Conservation (phyloP, 1,140 invertebrate genomes). For the Drosophila hydei region DNA sequence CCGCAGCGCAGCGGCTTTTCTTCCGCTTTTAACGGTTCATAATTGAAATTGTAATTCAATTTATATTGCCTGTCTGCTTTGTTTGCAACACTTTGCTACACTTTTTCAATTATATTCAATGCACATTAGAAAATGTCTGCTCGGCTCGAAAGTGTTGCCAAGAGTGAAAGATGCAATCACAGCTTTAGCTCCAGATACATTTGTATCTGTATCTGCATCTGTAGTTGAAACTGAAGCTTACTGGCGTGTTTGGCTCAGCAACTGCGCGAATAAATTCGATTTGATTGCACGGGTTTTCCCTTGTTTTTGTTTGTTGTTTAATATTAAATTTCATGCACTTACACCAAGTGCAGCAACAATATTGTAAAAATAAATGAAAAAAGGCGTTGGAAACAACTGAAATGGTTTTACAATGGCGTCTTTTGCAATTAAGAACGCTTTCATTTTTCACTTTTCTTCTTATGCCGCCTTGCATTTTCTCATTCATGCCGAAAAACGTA, state of each 20-base stretch:
- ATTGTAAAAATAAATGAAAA: slow-evolving; percentile 45
- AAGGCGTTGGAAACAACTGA: slow-evolving; percentile 26
- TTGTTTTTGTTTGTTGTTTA: slow-evolving; percentile 37
- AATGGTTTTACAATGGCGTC: slow-evolving; percentile 54
- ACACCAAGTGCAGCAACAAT: slow-evolving; percentile 36
- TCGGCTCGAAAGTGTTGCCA: slow-evolving; percentile 42
- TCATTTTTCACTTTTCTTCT: slow-evolving; percentile 71
- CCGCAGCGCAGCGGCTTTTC: slow-evolving; percentile 67
- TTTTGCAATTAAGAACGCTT: slow-evolving; percentile 78
- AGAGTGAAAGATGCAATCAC: slow-evolving; percentile 61
- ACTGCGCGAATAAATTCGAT: slow-evolving; percentile 67
- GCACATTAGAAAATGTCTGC: slow-evolving; percentile 66
- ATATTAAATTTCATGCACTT: slow-evolving; percentile 49
- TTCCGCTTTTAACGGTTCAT: slow-evolving; percentile 80
- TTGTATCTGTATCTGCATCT: slow-evolving; percentile 11
- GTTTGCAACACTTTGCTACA: slow-evolving; percentile 62
- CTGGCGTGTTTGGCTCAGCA: slow-evolving; percentile 58
- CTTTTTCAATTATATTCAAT: slow-evolving; percentile 72
- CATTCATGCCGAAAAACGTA: slow-evolving; percentile 51
- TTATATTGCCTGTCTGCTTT: slow-evolving; percentile 43
- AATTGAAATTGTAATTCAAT: slow-evolving; percentile 82
- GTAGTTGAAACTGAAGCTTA: slow-evolving; percentile 14
- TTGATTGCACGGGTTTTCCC: slow-evolving; percentile 48
- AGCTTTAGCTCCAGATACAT: slow-evolving; percentile 40
- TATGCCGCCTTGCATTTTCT: slow-evolving; percentile 36